Evolutionary conservation across 2,888 invertebrate genomes (phyloP).

Genomic region (Biston betularia): DNA sequence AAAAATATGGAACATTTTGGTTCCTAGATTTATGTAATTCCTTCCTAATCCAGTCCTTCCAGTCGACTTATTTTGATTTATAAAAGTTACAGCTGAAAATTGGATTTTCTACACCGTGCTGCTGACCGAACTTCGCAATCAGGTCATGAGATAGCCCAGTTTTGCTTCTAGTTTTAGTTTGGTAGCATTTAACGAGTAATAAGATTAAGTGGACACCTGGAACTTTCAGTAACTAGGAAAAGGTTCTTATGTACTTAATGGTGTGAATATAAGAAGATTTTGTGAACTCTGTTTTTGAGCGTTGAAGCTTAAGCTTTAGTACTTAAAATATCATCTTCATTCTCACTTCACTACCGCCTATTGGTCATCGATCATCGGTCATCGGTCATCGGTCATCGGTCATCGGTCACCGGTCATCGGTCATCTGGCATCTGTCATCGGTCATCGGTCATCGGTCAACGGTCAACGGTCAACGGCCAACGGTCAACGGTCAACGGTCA

Average conservation of each 20-base stretch:
- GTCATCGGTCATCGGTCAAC: no score
- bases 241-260: background rate
- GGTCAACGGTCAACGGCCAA: no score
- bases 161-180: slow-evolving; percentile 9
- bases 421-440: no score
- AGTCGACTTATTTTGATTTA: slow-evolving; percentile 19
- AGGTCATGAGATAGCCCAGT: slow-evolving; percentile 21
- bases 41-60: slow-evolving; percentile 17
- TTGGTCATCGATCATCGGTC: no score
- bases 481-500: no score
- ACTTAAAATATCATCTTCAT: background rate
- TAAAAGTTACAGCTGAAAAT: slow-evolving; percentile 22
- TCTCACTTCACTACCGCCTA: background rate
- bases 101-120: slow-evolving; percentile 23
- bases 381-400: no score
- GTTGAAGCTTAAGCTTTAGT: background rate
- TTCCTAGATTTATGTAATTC: background rate
- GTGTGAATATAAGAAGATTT: background rate
- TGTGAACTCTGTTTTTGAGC: background rate
- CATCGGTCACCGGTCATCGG: no score
- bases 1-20: background rate
- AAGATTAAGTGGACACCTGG: slow-evolving; percentile 24
- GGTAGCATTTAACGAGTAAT: slow-evolving; percentile 16
- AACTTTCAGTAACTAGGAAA: background rate
- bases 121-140: slow-evolving; percentile 16